Evolutionary conservation across 2,113 vertebrate species (phyloP).

Genomic region (Callocephalon fimbriatum): DNA sequence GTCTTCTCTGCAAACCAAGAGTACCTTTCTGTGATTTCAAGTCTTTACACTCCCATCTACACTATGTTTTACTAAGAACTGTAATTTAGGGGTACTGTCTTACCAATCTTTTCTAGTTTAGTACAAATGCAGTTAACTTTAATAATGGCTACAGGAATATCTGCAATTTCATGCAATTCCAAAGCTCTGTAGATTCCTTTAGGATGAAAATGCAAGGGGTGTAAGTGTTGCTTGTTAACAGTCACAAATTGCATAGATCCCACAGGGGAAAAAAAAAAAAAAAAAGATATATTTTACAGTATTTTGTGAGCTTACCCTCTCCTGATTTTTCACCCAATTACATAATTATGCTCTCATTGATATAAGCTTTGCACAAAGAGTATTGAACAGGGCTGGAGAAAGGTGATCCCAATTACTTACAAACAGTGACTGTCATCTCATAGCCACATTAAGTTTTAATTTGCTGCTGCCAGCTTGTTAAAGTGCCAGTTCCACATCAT

Average conservation of each 20-base stretch:
- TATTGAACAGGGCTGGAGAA: constrained; percentile 24
- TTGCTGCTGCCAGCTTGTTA: constrained; percentile 57
- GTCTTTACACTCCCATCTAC: background rate
- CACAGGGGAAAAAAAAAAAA: background rate
- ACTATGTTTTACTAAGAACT: background rate
- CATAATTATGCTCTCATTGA: constrained; percentile 30
- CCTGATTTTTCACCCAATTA: constrained; percentile 20
- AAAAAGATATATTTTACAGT: background rate
- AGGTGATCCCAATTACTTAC: constrained; percentile 67
- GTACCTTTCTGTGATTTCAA: background rate
- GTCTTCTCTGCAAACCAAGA: background rate
- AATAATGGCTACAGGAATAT: background rate
- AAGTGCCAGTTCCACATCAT: constrained; percentile 62
- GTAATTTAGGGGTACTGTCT: background rate
- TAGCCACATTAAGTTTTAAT: constrained; percentile 72
- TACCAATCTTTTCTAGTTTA: background rate
- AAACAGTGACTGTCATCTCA: constrained; percentile 67
- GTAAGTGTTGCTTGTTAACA: constrained; percentile 27
- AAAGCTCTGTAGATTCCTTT: constrained; percentile 24
- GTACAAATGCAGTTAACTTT: background rate
- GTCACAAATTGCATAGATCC: constrained; percentile 14
- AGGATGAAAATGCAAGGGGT: background rate
- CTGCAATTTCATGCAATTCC: background rate
- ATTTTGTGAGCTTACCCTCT: constrained; percentile 50
- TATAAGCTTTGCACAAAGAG: background rate